These are phyloP conservation scores for Paragorgia papillata DNA, from an alignment of 92 coral and sea anemone genomes.

Conservation along the genomic window DNA sequence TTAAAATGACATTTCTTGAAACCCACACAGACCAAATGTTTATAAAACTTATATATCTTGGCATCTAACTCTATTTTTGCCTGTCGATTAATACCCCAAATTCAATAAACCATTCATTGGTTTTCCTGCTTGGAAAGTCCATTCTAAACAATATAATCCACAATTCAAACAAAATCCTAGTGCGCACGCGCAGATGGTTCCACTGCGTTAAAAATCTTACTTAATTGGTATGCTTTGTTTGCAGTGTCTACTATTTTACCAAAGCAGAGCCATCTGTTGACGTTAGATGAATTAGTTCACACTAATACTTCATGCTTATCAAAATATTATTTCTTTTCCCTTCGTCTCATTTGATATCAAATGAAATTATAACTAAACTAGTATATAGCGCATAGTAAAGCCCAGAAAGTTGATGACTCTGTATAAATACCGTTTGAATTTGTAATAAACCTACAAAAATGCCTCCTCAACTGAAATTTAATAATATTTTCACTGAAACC, in stretches of 20 bases:
- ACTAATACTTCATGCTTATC: no score
- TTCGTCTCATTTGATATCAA: background rate
- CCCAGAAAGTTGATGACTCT: no score
- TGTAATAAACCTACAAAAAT: no score
- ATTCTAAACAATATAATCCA: slow-evolving; percentile 26
- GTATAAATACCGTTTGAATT: no score
- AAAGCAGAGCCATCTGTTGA: background rate
- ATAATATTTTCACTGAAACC: no score
- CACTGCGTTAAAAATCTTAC: background rate
- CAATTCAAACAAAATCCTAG: slow-evolving; percentile 12
- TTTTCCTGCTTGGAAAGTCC: slow-evolving; percentile 13
- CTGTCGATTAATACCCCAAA: slow-evolving; percentile 8
- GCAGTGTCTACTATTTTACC: slow-evolving; percentile 13
- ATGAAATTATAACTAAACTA: no score
- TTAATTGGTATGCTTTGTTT: background rate
- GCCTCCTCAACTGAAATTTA: no score
- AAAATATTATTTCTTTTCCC: no score
- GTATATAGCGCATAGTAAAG: no score
- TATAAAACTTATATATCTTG: slow-evolving; percentile 1
- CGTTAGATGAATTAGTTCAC: no score
- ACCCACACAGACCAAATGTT: background rate
- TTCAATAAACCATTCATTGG: slow-evolving; percentile 18
- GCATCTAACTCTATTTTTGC: background rate
- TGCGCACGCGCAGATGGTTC: slow-evolving; percentile 19
- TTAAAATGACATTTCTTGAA: background rate